These are phyloP conservation scores for Dinoponera quadriceps DNA, from an alignment of 1,140 invertebrate genomes.

Conservation along the genomic window DNA sequence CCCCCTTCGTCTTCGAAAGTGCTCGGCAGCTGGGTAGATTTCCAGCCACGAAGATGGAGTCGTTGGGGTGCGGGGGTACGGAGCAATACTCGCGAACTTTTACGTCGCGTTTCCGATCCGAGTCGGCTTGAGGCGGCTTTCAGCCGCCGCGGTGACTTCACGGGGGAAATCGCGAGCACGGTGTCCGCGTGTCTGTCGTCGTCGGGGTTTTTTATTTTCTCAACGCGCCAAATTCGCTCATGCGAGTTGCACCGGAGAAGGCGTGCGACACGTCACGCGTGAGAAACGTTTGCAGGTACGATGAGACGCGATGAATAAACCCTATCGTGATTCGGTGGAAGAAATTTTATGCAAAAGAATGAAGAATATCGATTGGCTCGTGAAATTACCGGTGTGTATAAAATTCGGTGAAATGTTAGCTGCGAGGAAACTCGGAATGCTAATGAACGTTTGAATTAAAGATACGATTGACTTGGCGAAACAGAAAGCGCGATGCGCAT, in stretches of 20 bases:
- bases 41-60: slow-evolving; percentile 67
- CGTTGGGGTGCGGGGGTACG: slow-evolving; percentile 50
- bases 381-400: too few species aligned
- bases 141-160: slow-evolving; percentile 20
- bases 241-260: background rate
- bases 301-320: too few species aligned
- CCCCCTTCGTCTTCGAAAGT: slow-evolving; percentile 42
- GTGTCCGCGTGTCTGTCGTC: background rate
- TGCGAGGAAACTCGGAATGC: too few species aligned
- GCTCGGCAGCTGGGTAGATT: slow-evolving; percentile 65
- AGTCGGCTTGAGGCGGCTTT: slow-evolving; percentile 11
- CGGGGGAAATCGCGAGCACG: slow-evolving; percentile 13
- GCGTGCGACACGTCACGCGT: background rate
- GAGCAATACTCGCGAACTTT: slow-evolving; percentile 49
- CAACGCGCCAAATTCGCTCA: background rate
- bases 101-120: slow-evolving; percentile 28
- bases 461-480: too few species aligned
- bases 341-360: too few species aligned
- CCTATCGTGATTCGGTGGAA: too few species aligned
- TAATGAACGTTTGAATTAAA: too few species aligned
- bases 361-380: too few species aligned
- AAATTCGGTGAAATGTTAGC: too few species aligned
- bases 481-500: too few species aligned
- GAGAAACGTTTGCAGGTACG: background rate
- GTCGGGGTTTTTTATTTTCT: slow-evolving; percentile 7